phyloP scores from a whole-genome alignment of 2,113 vertebrate species.

The Microtus montanus region DNA sequence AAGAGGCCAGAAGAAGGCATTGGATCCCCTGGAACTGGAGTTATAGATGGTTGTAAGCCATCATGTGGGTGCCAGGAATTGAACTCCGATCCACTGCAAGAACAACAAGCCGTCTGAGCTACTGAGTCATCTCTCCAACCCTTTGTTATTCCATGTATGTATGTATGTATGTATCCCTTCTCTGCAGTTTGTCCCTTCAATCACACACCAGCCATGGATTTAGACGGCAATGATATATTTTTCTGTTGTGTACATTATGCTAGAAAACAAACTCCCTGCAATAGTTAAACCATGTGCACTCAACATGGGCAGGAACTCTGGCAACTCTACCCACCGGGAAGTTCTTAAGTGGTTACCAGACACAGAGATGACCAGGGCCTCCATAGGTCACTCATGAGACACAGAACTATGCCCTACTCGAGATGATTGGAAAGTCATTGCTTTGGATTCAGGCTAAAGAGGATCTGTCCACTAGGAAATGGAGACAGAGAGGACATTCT shows the following conservation, averaged over 20 bases:
- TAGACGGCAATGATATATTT: background rate
- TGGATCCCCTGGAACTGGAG: background rate
- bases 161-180: background rate
- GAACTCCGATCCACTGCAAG: background rate
- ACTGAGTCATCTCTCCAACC: background rate
- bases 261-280: background rate
- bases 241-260: background rate
- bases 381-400: background rate
- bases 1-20: background rate
- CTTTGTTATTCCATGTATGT: background rate
- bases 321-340: background rate
- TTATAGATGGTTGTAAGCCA: too few relatives aligned
- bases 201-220: background rate
- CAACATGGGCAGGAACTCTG: rapidly evolving
- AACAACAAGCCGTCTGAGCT: background rate
- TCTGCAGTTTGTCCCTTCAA: background rate
- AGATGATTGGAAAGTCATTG: background rate
- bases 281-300: background rate
- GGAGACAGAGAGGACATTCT: background rate
- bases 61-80: background rate
- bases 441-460: background rate
- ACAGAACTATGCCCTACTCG: background rate
- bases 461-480: constrained; percentile 1
- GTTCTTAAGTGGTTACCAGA: background rate
- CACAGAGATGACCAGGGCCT: background rate